These are phyloP conservation scores for Palythoa grandiflora DNA, from an alignment of 92 coral and sea anemone genomes.

Conservation along the genomic window DNA sequence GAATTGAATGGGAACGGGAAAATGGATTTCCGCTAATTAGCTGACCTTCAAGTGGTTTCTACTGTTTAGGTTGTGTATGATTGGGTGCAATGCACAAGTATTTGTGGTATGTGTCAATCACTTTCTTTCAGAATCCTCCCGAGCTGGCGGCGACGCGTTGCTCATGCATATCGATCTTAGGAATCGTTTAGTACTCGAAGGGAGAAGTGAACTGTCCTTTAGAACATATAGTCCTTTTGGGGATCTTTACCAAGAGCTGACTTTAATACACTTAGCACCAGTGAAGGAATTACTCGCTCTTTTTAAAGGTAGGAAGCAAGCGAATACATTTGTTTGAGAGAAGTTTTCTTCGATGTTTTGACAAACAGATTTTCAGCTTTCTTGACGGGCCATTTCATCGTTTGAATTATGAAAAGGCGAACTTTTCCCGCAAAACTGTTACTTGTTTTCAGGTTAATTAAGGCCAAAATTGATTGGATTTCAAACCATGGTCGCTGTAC, in stretches of 20 bases:
- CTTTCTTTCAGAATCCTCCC: neutral
- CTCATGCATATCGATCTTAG: slow-evolving; percentile 10
- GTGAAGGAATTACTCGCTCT: slow-evolving; percentile 18
- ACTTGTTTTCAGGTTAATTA: slow-evolving; percentile 30
- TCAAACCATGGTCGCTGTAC: neutral
- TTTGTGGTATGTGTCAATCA: slow-evolving; percentile 91
- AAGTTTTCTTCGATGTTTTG: slow-evolving; percentile 29
- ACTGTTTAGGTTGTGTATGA: slow-evolving; percentile 17
- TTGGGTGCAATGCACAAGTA: slow-evolving; percentile 66
- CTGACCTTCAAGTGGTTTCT: slow-evolving; percentile 37
- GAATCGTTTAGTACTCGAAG: neutral
- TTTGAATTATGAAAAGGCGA: slow-evolving; percentile 11
- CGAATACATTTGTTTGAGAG: neutral
- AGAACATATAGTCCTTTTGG: neutral
- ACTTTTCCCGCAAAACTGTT: slow-evolving; percentile 27
- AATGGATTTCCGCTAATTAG: neutral
- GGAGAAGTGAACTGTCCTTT: slow-evolving; percentile 27
- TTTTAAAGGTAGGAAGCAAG: slow-evolving; percentile 21
- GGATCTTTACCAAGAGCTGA: neutral
- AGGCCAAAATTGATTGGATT: neutral
- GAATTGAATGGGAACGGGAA: slow-evolving; percentile 1
- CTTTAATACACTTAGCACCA: slow-evolving; percentile 14
- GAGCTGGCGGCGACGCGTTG: slow-evolving; percentile 36
- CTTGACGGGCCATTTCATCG: slow-evolving; percentile 52
- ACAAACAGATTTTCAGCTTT: slow-evolving; percentile 41